Base-by-base conservation (phyloP, 2,113 vertebrate species). In the Pseudolaguvia tuberculata region DNA sequence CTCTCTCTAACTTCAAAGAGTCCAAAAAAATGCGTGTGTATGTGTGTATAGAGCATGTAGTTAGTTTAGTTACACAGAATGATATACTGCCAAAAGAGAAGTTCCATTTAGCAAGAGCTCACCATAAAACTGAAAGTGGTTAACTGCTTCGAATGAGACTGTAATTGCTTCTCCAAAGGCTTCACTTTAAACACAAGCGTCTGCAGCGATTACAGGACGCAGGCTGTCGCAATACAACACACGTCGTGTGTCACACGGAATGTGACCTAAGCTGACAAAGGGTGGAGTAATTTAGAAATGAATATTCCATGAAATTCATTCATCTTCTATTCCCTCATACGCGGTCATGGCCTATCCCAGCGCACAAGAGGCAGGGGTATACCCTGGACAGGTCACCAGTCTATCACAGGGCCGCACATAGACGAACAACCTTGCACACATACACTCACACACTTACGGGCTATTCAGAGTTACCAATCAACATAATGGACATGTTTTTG, bases 111-210 rank as follows among this genome's bases (percentile, higher is more conserved):
- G 63, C 70, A 55, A 72, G 73, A 73, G 55, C 63, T 62, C 15
- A 21, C 42, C 21, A 23, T 53, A 72, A 50, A 68, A 71, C 75
- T 67, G 27, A 10, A 47, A 65, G 70, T 56, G 73, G 53, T 70
- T 77, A 76, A 76, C 75, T 78, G 66, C 68, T 77, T 76, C 63
- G 67, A 82, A 79, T 57, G 57, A 65, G 47, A 52, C 25, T 75
- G 62, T 82, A 76, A 78, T 75, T 78, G 23, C 52, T 57, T 73
- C 72, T 75, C 55, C 15, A 76, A 71, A 76, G 70, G 52, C 29
- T 52, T 56, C 53, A 58, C 74, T 75, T 73, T 79, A 79, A 79
- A 73, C 58, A 75, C 59, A 72, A 63, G 56, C 67, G 56, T 70
- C 77, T 81, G 78, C 53, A 47, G 39, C 67, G 70, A 74, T 70